A percentile compares a stretch with the other conserved stretches of the same genome.
Conservation (phyloP, 2,797 vertebrate genomes). For the Acipenser ruthenus region DNA sequence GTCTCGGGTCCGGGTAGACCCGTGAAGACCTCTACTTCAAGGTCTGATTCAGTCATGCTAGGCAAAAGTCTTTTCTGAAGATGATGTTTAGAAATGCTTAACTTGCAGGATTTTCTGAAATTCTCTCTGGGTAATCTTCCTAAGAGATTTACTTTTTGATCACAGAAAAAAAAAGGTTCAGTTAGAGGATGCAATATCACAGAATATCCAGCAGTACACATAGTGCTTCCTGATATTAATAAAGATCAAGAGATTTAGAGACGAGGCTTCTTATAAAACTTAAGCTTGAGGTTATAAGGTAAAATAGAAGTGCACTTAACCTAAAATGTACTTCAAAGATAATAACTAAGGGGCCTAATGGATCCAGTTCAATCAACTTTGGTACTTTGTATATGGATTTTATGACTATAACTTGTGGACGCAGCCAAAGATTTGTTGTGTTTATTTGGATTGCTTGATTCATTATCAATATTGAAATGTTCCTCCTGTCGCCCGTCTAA, state of each 20-base stretch:
- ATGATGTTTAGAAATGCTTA: slow-evolving; percentile 34
- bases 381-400: too few relatives aligned
- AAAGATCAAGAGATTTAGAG: slow-evolving; percentile 10
- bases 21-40: neutral
- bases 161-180: slow-evolving; percentile 44
- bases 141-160: slow-evolving; percentile 67
- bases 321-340: too few relatives aligned
- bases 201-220: slow-evolving; percentile 9
- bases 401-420: too few relatives aligned
- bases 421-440: too few relatives aligned
- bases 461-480: too few relatives aligned
- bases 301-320: too few relatives aligned
- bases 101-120: slow-evolving; percentile 52
- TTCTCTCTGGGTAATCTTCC: slow-evolving; percentile 65
- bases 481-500: too few relatives aligned
- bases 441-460: too few relatives aligned
- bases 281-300: neutral
- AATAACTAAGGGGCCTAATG: too few relatives aligned
- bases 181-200: slow-evolving; percentile 31
- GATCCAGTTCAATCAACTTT: too few relatives aligned
- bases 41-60: neutral
- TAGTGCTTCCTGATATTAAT: slow-evolving; percentile 13
- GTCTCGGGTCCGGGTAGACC: too few relatives aligned
- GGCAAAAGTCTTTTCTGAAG: slow-evolving; percentile 28
- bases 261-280: slow-evolving; percentile 5